These are phyloP conservation scores for Spialia ferax DNA, from an alignment of 2,888 invertebrate genomes.

Conservation along the genomic window DNA sequence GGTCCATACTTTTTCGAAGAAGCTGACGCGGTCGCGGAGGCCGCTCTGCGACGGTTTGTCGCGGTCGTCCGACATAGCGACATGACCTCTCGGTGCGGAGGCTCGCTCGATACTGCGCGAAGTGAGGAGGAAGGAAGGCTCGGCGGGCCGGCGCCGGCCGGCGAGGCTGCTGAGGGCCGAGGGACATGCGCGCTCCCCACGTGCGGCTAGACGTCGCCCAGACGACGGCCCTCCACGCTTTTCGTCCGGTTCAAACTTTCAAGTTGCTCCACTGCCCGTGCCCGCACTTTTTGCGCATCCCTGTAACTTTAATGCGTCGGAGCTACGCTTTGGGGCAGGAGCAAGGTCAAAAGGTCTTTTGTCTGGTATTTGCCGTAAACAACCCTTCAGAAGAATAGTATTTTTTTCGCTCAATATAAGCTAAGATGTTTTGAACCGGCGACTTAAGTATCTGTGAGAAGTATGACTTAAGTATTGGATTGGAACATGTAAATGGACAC, in stretches of 20 bases:
- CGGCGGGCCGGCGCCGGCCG: conserved; percentile 9
- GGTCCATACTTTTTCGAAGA: conserved; percentile 93
- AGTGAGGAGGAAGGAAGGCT: not conserved
- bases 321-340: not conserved
- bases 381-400: not conserved
- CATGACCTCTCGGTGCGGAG: conserved; percentile 80
- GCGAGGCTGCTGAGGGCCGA: conserved; percentile 24
- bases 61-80: conserved; percentile 83
- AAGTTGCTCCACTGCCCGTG: conserved; percentile 15
- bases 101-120: conserved; percentile 80
- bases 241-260: conserved; percentile 31
- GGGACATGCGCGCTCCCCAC: conserved; percentile 59
- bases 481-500: too few relatives aligned
- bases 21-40: conserved; percentile 91
- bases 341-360: conserved; percentile 23
- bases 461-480: too few relatives aligned
- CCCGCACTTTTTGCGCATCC: conserved; percentile 12
- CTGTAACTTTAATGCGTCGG: not conserved
- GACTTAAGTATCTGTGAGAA: too few relatives aligned
- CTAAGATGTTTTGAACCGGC: too few relatives aligned
- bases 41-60: conserved; percentile 83
- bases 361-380: not conserved
- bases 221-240: conserved; percentile 50
- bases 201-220: conserved; percentile 71
- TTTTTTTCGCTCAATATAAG: not conserved